phyloP scores from a whole-genome alignment of 2,797 vertebrate species.

The Chrosomus eos region DNA sequence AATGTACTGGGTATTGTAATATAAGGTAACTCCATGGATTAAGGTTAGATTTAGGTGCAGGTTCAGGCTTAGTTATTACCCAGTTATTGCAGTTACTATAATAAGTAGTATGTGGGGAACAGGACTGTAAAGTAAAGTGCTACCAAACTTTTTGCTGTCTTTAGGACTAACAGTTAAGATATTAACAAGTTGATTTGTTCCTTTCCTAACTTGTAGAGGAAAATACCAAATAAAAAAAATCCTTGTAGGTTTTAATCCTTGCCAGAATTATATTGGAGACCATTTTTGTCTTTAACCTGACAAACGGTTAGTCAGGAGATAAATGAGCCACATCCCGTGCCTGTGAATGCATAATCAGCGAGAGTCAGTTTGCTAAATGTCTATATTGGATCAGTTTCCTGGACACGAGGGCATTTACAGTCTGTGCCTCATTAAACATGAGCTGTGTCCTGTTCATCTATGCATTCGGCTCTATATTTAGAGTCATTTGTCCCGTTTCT shows the following conservation, averaged over 20 bases:
- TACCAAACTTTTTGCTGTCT: neutral
- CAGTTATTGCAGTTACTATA: too few relatives aligned
- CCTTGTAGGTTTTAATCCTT: too few relatives aligned
- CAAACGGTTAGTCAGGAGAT: conserved; percentile 19
- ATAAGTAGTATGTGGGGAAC: neutral
- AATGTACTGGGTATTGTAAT: too few relatives aligned
- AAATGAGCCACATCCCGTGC: conserved; percentile 9
- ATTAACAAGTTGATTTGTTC: neutral
- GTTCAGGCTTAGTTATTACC: too few relatives aligned
- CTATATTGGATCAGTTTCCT: conserved; percentile 51
- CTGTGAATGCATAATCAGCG: conserved; percentile 34
- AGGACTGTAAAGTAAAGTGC: neutral
- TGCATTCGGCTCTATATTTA: conserved; percentile 47
- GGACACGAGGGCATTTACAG: conserved; percentile 56
- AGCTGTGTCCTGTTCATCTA: conserved; percentile 39
- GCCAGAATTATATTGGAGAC: neutral
- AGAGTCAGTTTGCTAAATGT: conserved; percentile 41
- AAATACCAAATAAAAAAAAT: neutral
- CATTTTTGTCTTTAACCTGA: conserved; percentile 25
- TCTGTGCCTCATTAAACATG: conserved; percentile 68
- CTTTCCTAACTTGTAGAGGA: neutral
- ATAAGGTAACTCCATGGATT: too few relatives aligned
- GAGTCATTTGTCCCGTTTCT: conserved; percentile 42
- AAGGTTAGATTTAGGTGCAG: too few relatives aligned
- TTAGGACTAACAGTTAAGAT: neutral